A percentile compares a stretch with the other conserved stretches of the same genome.
Conservation (phyloP, 2,797 vertebrate genomes). For the Calcarius lapponicus region DNA sequence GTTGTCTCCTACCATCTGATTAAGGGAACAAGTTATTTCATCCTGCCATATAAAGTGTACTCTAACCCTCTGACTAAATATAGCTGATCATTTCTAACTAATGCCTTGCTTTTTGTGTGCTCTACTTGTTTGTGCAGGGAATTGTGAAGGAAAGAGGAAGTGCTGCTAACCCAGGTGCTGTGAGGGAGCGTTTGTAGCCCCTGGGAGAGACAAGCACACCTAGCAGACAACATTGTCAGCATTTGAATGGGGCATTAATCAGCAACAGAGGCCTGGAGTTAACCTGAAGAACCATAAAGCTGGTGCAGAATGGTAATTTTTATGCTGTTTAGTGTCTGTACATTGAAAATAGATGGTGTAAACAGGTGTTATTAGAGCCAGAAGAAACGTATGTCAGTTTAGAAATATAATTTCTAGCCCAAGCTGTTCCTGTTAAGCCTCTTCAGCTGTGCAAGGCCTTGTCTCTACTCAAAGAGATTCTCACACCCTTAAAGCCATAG, state of each 20-base stretch:
- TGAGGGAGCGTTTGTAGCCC: rapidly evolving
- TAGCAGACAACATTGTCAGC: background rate
- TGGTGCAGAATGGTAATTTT: background rate
- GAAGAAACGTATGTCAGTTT: background rate
- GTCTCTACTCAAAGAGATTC: background rate
- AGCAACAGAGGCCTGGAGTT: background rate
- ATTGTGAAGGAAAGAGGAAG: background rate
- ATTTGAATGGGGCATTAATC: background rate
- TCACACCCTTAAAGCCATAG: background rate
- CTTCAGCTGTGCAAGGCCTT: background rate
- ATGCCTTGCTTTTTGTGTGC: background rate
- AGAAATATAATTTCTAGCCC: background rate
- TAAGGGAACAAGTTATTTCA: background rate
- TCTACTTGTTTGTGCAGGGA: background rate
- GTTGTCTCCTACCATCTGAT: background rate
- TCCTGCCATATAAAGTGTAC: background rate
- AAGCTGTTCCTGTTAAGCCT: background rate
- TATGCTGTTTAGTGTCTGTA: background rate
- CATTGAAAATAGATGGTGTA: background rate
- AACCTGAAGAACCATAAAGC: background rate
- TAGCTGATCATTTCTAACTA: background rate
- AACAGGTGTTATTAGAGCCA: background rate
- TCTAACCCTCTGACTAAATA: background rate
- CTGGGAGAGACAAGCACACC: background rate
- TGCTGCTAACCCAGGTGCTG: background rate